Percentiles rank a stretch among this genome's conserved stretches.
These are phyloP conservation scores for Clarias fuscus DNA, from an alignment of 2,797 vertebrate genomes.

Conservation along the genomic window DNA sequence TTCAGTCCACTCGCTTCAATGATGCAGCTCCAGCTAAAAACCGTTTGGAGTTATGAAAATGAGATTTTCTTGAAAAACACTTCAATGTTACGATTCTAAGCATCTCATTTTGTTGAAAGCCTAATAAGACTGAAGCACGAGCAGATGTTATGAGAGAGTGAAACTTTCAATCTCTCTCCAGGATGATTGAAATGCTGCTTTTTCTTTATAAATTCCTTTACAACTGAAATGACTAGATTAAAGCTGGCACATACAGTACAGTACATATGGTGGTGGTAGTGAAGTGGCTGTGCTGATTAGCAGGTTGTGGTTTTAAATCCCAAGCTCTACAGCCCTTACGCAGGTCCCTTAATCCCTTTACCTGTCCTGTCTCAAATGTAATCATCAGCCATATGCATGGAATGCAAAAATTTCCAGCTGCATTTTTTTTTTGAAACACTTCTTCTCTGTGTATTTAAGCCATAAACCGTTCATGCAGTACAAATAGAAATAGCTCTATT, in stretches of 20 bases:
- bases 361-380: not conserved
- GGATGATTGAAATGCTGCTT: not conserved
- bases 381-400: not conserved
- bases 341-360: not conserved
- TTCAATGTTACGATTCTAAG: not conserved
- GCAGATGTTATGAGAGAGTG: not conserved
- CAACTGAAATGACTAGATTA: not conserved
- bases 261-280: not conserved
- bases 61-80: not conserved
- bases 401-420: not conserved
- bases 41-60: not conserved
- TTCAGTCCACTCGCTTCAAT: not conserved
- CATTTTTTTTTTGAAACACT: not conserved
- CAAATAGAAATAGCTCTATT: not conserved
- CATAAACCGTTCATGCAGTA: too few species aligned
- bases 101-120: not conserved
- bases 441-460: not conserved
- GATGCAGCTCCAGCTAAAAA: not conserved
- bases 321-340: not conserved
- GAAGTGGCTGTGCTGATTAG: too few species aligned
- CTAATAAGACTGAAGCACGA: not conserved
- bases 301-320: not conserved
- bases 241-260: not conserved
- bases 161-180: not conserved
- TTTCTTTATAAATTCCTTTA: not conserved